These are phyloP conservation scores for Tiphia femorata DNA, from an alignment of 2,888 invertebrate genomes.

Conservation along the genomic window DNA sequence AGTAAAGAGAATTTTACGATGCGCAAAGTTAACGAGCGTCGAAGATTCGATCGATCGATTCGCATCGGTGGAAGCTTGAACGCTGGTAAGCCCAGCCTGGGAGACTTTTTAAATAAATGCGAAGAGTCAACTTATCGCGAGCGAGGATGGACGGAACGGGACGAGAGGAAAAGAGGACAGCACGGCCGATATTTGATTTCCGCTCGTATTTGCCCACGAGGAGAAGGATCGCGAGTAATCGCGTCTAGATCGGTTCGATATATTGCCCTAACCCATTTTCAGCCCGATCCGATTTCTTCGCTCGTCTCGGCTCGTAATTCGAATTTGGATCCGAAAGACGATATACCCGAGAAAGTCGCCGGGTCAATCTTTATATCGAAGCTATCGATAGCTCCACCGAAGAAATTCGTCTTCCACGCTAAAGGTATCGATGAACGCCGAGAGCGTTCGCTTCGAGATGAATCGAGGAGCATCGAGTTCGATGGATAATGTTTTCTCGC, in stretches of 20 bases:
- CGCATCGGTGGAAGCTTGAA: no score
- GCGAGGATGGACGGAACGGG: neutral
- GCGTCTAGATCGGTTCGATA: neutral
- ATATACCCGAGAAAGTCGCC: no score
- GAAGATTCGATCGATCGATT: constrained; percentile 5
- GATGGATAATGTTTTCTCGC: no score
- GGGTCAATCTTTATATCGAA: no score
- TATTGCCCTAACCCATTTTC: no score
- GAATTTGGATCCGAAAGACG: neutral
- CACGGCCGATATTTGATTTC: constrained; percentile 24
- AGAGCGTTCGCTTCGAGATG: no score
- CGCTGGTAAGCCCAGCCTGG: neutral
- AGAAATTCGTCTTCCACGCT: no score
- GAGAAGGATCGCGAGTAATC: constrained; percentile 6
- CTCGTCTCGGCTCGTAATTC: neutral
- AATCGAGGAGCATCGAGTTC: no score
- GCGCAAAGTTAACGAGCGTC: neutral
- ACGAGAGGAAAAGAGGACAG: neutral
- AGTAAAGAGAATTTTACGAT: no score
- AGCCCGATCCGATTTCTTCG: no score
- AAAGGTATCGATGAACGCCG: no score
- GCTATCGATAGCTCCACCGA: no score
- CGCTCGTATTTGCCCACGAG: constrained; percentile 28
- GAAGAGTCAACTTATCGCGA: constrained; percentile 18
- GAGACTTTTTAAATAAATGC: constrained; percentile 23